A percentile compares a stretch with the other conserved stretches of the same genome.
Conservation (phyloP, 2,888 invertebrate genomes). For the Eueremaeus valkanovi region DNA sequence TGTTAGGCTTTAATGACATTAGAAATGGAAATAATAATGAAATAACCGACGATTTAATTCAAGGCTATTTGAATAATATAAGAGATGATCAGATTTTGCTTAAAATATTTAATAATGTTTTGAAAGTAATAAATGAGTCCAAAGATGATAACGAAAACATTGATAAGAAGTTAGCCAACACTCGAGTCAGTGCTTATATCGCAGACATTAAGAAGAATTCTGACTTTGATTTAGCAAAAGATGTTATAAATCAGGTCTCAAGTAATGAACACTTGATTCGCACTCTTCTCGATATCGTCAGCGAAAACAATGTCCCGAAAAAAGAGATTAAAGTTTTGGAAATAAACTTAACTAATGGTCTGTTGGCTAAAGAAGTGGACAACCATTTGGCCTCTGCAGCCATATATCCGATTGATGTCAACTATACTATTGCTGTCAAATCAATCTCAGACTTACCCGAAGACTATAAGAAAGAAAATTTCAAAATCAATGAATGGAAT, state of each 20-base stretch:
- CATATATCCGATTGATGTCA: constrained; percentile 37
- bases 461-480: neutral
- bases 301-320: constrained; percentile 72
- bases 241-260: constrained; percentile 27
- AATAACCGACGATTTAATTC: neutral
- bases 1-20: neutral
- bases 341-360: constrained; percentile 50
- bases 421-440: constrained; percentile 28
- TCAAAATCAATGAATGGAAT: constrained; percentile 34
- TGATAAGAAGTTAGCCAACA: no score
- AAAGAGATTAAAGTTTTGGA: constrained; percentile 66
- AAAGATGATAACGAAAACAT: neutral
- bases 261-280: constrained; percentile 37
- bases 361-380: constrained; percentile 25
- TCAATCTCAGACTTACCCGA: neutral
- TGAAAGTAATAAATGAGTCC: constrained; percentile 12
- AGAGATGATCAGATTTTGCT: constrained; percentile 44
- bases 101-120: constrained; percentile 28
- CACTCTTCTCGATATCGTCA: constrained; percentile 62
- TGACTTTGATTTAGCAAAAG: constrained; percentile 1
- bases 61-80: neutral
- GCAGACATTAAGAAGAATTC: neutral
- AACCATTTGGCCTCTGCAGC: constrained; percentile 1
- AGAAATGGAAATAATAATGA: no score
- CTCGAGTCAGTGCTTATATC: no score